A percentile compares a stretch with the other conserved stretches of the same genome.
Conservation (phyloP, 2,797 vertebrate species). For the Mormyrops attenuatus region DNA sequence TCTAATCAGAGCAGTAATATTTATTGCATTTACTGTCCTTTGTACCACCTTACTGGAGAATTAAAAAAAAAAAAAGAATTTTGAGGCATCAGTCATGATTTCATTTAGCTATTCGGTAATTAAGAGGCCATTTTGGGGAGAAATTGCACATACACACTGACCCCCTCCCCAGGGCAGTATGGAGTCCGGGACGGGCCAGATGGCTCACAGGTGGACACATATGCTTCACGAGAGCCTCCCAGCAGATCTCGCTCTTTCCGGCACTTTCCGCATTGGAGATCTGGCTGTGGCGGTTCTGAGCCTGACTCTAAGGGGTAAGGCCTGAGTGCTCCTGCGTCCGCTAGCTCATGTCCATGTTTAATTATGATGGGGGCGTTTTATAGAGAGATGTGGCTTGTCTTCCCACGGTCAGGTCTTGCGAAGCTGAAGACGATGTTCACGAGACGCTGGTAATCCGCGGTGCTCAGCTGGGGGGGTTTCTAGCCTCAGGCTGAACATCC, state of each 20-base stretch:
- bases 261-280: not conserved
- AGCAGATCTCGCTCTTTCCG: not conserved
- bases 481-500: not conserved
- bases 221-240: not conserved
- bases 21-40: not conserved
- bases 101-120: not conserved
- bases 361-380: not conserved
- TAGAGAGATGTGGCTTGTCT: not conserved
- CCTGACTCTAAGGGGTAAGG: not conserved
- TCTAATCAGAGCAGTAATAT: not conserved
- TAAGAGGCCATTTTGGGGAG: not conserved
- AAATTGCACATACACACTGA: too few species aligned
- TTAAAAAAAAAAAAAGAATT: not conserved
- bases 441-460: not conserved
- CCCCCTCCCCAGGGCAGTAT: not conserved
- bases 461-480: not conserved
- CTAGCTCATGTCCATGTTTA: not conserved
- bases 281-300: too few species aligned
- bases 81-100: not conserved
- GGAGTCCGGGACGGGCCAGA: not conserved
- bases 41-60: not conserved
- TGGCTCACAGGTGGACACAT: not conserved
- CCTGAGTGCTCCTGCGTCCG: not conserved
- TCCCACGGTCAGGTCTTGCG: not conserved
- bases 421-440: not conserved